phyloP scores from a whole-genome alignment of 2,113 vertebrate species.

The Rattus rattus region DNA sequence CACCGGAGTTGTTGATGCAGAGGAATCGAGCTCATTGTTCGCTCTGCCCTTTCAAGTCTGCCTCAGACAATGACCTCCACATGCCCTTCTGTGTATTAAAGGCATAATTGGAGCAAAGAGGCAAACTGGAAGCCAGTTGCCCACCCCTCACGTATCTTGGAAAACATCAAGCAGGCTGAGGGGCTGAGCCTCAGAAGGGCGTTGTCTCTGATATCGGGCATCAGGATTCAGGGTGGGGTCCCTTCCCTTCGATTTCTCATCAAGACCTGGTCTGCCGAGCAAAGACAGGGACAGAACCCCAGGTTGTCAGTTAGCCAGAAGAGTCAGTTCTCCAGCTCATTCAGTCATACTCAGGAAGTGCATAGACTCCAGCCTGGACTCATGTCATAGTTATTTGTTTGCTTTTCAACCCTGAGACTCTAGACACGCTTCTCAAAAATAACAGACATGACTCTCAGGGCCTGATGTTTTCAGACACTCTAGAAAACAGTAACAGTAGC shows the following conservation, averaged over 20 bases:
- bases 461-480: conserved; percentile 46
- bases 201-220: background rate
- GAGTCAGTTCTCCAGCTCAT: conserved; percentile 58
- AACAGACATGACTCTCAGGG: conserved; percentile 18
- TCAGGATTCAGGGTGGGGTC: rapidly evolving
- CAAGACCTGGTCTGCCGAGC: conserved; percentile 32
- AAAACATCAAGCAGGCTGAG: background rate
- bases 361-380: conserved; percentile 31
- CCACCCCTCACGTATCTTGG: background rate
- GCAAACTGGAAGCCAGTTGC: background rate
- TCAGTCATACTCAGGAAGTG: conserved; percentile 42
- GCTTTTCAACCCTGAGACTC: conserved; percentile 59
- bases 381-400: conserved; percentile 55
- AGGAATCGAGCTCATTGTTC: background rate
- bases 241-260: background rate
- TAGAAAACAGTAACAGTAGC: conserved; percentile 6
- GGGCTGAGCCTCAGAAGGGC: background rate
- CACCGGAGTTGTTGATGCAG: background rate
- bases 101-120: background rate
- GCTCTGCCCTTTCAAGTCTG: background rate
- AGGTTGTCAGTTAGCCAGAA: conserved; percentile 59
- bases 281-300: background rate
- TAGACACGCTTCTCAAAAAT: conserved; percentile 19
- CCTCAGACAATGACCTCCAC: background rate
- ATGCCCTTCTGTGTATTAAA: background rate